phyloP scores from a whole-genome alignment of 2,797 vertebrate species.

The Pantherophis vulpinus region DNA sequence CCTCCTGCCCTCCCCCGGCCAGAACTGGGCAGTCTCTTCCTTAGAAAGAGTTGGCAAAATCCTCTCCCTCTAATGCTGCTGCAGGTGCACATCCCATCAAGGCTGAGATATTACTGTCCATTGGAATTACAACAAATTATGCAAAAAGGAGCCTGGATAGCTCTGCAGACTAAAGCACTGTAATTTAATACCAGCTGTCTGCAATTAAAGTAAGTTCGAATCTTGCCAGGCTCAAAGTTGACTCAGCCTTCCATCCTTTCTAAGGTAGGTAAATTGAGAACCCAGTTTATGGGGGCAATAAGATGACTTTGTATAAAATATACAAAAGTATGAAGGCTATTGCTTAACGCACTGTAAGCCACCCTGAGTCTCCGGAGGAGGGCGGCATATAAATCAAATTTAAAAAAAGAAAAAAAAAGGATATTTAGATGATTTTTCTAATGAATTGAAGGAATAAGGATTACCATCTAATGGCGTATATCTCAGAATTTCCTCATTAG shows the following conservation, averaged over 20 bases:
- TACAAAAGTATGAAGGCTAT: too few species aligned
- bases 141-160: background rate
- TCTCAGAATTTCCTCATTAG: background rate
- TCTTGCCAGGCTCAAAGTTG: too few species aligned
- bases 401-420: background rate
- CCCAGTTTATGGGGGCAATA: too few species aligned
- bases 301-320: too few species aligned
- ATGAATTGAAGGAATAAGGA: background rate
- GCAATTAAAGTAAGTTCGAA: too few species aligned
- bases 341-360: too few species aligned
- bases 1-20: rapidly evolving
- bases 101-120: background rate
- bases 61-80: background rate
- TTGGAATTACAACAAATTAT: background rate
- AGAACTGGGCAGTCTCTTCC: background rate
- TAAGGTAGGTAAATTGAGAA: too few species aligned
- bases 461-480: background rate
- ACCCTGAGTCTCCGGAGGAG: too few species aligned
- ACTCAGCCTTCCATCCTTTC: too few species aligned
- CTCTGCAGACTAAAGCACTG: too few species aligned
- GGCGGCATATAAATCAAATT: too few species aligned
- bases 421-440: background rate
- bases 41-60: background rate
- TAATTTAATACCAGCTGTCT: too few species aligned
- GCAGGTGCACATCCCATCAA: background rate